These are phyloP conservation scores for Protodeltote pygarga DNA, from an alignment of 2,888 invertebrate genomes.

Conservation along the genomic window DNA sequence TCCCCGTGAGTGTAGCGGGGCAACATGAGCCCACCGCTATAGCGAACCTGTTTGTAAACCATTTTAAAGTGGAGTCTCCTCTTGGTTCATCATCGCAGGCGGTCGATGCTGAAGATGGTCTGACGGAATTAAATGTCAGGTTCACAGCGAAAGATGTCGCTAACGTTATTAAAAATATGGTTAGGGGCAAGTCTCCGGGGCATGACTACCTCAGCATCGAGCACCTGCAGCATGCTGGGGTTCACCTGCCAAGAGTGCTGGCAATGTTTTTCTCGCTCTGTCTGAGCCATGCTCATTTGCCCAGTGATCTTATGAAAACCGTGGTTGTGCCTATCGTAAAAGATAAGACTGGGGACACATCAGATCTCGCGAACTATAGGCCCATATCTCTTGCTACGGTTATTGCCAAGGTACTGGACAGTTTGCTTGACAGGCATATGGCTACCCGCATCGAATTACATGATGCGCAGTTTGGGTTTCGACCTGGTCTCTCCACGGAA, in stretches of 20 bases:
- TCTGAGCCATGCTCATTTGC: neutral
- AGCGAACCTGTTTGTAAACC: neutral
- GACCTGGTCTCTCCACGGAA: conserved; percentile 1
- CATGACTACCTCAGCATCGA: no score
- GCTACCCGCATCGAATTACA: neutral
- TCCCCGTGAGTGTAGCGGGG: neutral
- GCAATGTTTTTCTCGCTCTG: neutral
- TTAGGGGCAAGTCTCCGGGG: neutral
- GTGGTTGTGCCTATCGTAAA: neutral
- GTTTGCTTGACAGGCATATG: neutral
- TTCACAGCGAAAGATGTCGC: neutral
- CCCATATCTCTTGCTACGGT: neutral
- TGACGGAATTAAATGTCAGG: neutral
- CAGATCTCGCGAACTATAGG: neutral
- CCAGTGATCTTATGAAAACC: neutral
- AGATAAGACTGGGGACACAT: neutral
- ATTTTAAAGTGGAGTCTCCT: neutral
- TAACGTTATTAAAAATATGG: neutral
- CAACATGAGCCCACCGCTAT: neutral
- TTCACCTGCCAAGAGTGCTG: no score
- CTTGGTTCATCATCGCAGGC: neutral
- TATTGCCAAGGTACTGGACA: neutral
- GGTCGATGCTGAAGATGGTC: neutral
- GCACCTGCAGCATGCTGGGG: no score
- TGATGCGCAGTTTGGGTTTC: neutral